Evolutionary conservation across 2,797 vertebrate genomes (phyloP), one percentile per base, ranked within the genome.

Genomic region (Pipistrellus pygmaeus): DNA sequence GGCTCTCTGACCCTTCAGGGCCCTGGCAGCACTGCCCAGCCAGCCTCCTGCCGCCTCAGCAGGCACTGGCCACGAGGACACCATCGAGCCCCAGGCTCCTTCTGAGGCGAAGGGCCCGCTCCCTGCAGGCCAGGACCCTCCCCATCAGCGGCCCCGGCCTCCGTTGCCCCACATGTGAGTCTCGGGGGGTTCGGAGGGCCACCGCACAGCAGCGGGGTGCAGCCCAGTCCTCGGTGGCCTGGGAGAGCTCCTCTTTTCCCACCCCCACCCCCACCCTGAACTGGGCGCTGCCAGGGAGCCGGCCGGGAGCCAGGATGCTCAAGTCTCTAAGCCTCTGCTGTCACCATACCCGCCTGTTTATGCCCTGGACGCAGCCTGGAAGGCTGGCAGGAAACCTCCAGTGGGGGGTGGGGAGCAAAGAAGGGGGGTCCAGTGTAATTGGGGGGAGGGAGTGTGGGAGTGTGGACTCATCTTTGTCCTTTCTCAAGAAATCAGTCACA

Each of bases 311-410:
- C 94, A 94, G 77, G 35, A 51, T 0, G 6, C 64, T 68, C 94
- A 72, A 91, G 95, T 94, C 91, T 41, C 25, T 96, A 96, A 97
- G 94, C 95, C 73, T 30, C 82, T 86, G 96, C 94, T 97, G 97
- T 96, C 94, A 69, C 86, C 77, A 55, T 44, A 81, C 68, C 90
- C 15, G 14, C 89, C 93, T 97, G 71, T 96, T 96, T 96, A 25
- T 97, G 92, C 95, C 76, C 75, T 38, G 35, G 48, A 86, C 90
- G 48, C 76, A 15, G 35, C 66, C 92, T 69, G 41, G 80, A 69
- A 83, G 35, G 6, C 77, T 95, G 93, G 78, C 82, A 8, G 1
- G 12, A 23, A 9, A 69, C 57, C 75, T 64, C 51, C 4, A 0
- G 44, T 48, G 25, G 69, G 90, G 92, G 51, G 3, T 8, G 38